These are phyloP conservation scores for Bombus impatiens DNA, from an alignment of 1,140 invertebrate species.

Conservation along the genomic window DNA sequence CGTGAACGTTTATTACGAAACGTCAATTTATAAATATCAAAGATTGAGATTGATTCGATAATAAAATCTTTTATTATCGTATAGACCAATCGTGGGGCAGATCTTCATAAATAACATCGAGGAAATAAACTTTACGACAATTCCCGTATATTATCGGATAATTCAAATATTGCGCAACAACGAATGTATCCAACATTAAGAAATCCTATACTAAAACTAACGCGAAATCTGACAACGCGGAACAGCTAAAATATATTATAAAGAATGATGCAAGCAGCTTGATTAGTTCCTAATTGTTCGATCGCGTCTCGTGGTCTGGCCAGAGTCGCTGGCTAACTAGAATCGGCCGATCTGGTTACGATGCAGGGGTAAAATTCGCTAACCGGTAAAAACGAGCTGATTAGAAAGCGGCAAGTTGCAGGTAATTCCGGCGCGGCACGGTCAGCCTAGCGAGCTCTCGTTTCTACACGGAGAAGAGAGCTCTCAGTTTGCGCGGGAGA, in stretches of 20 bases:
- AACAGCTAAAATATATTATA: neutral
- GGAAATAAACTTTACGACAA: neutral
- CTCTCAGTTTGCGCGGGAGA: slow-evolving; percentile 46
- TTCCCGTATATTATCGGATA: no score
- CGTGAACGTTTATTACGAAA: neutral
- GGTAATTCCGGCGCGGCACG: slow-evolving; percentile 31
- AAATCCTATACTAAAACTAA: no score
- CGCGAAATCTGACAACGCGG: neutral
- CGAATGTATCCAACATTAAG: no score
- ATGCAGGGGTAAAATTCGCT: slow-evolving; percentile 49
- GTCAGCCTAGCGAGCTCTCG: slow-evolving; percentile 47
- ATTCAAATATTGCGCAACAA: no score
- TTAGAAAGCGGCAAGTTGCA: slow-evolving; percentile 64
- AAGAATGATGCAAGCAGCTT: neutral
- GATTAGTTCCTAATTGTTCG: slow-evolving; percentile 1
- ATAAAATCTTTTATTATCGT: no score
- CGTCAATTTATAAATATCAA: no score
- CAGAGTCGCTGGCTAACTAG: neutral
- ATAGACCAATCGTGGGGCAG: no score
- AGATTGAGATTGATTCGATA: no score
- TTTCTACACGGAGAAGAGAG: slow-evolving; percentile 45
- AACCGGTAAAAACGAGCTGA: slow-evolving; percentile 61
- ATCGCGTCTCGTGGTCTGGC: neutral
- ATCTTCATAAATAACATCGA: no score
- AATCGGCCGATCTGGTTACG: neutral